Evolutionary conservation across 2,888 invertebrate species (phyloP), one percentile per base, ranked within the genome.

Genomic region (Epirrhoe alternata): DNA sequence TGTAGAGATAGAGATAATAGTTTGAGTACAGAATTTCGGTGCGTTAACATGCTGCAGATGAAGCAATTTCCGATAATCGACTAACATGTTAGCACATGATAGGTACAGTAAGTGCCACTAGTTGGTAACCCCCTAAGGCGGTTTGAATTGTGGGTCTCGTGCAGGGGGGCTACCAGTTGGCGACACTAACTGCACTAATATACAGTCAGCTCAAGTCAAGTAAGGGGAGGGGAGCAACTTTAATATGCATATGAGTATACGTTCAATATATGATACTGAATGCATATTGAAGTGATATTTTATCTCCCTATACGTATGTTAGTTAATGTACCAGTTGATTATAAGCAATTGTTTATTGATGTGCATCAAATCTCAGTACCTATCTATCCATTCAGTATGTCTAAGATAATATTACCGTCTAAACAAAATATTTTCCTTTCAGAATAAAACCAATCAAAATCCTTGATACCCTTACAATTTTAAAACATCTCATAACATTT

Each of bases 1-100:
- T 68, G 71, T 77, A 80, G 78, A 82, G 80, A 78, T 69, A 70
- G 70, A 77, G 77, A 81, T 82, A 81, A 77, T 72, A 72, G 58
- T 63, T 47, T 52, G 54, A 49, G 30, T 54, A 31, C 57, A 49
- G 35, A 49, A 64, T 30, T 53, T 61, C 49, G 14, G 49, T 58
- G 30, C 62, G 33, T 12, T 66, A 68, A 59, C 66, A 50, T 51
- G 14, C 47, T 59, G 14, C 8, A 42, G 61, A 42, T 12, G 60
- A 60, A 58, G 61, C 56, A 57, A 69, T 73, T 62, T 68, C 67
- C 62, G 59, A 42, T 69, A 64, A 65, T 65, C 65, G 59, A 68
- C 65, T 51, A 53, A 17, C 58, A 56, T 53, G 65, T 66, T 64
- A 61, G 35, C 38, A 10, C 24, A 24, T 24, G 24, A 24, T 24